Evolutionary conservation across 2,797 vertebrate genomes (phyloP).

Genomic region (Xerus rutilus): DNA sequence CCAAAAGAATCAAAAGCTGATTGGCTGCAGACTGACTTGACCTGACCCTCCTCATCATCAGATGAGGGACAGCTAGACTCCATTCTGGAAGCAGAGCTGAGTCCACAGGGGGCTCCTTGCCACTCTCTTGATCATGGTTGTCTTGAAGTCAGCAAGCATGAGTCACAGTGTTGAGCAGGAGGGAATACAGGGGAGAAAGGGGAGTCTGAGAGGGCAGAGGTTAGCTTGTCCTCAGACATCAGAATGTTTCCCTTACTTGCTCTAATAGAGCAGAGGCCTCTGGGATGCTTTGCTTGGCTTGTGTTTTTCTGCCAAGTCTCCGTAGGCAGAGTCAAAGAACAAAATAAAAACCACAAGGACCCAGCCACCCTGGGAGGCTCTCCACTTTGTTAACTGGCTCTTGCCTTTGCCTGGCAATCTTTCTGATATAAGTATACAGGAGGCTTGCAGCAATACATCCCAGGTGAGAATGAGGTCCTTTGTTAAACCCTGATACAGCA

Average conservation of each 20-base stretch:
- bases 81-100: not conserved
- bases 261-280: not conserved
- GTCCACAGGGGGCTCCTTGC: not conserved
- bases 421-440: not conserved
- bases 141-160: not conserved
- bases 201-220: not conserved
- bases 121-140: not conserved
- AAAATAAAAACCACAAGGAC: not conserved
- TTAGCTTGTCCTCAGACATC: not conserved
- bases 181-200: not conserved
- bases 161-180: not conserved
- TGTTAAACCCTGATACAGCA: conserved; percentile 35
- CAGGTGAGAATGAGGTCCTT: conserved; percentile 14
- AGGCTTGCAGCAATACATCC: not conserved
- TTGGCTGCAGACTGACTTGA: not conserved
- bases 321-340: not conserved
- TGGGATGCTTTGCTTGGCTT: not conserved
- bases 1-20: not conserved
- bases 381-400: not conserved
- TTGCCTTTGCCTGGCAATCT: not conserved
- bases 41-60: not conserved
- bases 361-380: not conserved
- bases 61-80: not conserved
- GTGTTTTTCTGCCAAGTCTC: not conserved
- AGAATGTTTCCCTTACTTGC: not conserved